Evolutionary conservation across 30 jellyfish, hydroid and myxozoan genomes (phyloP), one percentile per base, ranked within the genome.

Genomic region (Chironex yamaguchii): DNA sequence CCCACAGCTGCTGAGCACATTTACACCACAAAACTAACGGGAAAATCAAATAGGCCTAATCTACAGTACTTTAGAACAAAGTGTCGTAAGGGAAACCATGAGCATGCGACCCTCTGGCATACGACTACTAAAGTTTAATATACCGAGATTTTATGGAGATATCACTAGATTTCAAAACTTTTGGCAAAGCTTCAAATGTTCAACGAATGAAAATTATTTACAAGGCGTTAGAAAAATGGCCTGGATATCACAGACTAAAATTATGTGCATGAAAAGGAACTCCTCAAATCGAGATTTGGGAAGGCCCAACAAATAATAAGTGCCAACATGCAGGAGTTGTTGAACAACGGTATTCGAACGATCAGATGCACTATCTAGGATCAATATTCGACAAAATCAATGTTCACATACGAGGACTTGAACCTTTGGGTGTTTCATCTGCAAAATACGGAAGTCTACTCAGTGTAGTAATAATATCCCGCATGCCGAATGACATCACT

Each of bases 111-210:
- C n/a, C n/a, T n/a, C n/a, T n/a, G 86, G 68, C 29, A 34, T 67
- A 20, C 23, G 83, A 21, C 68, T 89, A 29, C 91, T 91, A 4
- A 68, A 67, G 62, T 80, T 81, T 49, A 34, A 52, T 3, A 13
- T 89, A 23, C 62, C 63, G 33, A 79, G 20, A 24, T 70, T 82
- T 64, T 4, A 65, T 21, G 92, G 96, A 67, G 83, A 82, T 2
- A 30, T 86, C 2, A 76, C 86, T 11, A 49, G 67, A 1, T 90
- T 86, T 68, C 49, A 48, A 30, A 4, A 67, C 12, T 90, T 82
- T 27, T 52, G 91, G 85, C 89, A 90, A 24, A 63, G 89, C 35
- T 90, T 90, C 36, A 49, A 84, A 22, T 82, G 96, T 50, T 71
- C 96, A 32, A 51, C 84, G 0, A 64, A 84, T 28, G 36, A 48